These are phyloP conservation scores for Ranitomeya imitator DNA, from an alignment of 2,113 vertebrate species.

Conservation along the genomic window DNA sequence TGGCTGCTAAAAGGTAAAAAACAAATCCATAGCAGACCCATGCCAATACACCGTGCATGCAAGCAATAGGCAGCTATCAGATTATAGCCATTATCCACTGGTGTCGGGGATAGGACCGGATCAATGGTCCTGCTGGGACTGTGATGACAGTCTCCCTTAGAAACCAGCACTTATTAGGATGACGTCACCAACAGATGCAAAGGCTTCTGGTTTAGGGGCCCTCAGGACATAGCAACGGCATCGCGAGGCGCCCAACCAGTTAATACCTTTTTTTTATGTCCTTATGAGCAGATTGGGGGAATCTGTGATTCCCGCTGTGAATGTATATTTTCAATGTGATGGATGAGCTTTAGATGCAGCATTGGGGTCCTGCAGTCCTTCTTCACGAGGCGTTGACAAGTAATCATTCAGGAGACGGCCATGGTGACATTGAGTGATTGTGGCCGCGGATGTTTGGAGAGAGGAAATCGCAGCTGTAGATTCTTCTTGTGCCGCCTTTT, in stretches of 20 bases:
- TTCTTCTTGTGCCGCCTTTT: slow-evolving; percentile 7
- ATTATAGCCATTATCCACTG: slow-evolving; percentile 39
- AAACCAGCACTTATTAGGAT: slow-evolving; percentile 29
- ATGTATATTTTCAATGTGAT: slow-evolving; percentile 45
- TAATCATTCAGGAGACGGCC: slow-evolving; percentile 46
- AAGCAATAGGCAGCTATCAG: slow-evolving; percentile 19
- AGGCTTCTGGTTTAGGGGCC: slow-evolving; percentile 19
- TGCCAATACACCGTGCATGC: background rate
- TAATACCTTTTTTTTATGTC: slow-evolving; percentile 46
- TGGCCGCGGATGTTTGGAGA: slow-evolving; percentile 11
- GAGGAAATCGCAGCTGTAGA: slow-evolving; percentile 5
- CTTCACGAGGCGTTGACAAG: slow-evolving; percentile 36
- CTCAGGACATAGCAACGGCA: slow-evolving; percentile 36
- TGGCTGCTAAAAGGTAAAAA: background rate
- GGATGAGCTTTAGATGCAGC: slow-evolving; percentile 33
- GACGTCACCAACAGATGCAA: slow-evolving; percentile 33
- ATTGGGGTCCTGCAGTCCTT: slow-evolving; percentile 25
- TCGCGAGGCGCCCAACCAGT: slow-evolving; percentile 44
- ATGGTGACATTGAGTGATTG: slow-evolving; percentile 30
- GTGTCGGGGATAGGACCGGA: background rate
- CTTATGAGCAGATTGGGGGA: slow-evolving; percentile 49
- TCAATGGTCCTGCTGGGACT: background rate
- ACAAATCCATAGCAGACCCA: background rate
- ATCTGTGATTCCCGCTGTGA: slow-evolving; percentile 41
- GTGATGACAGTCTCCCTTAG: slow-evolving; percentile 26